Base-by-base conservation (phyloP, 2,113 vertebrate species). In the Pan troglodytes region DNA sequence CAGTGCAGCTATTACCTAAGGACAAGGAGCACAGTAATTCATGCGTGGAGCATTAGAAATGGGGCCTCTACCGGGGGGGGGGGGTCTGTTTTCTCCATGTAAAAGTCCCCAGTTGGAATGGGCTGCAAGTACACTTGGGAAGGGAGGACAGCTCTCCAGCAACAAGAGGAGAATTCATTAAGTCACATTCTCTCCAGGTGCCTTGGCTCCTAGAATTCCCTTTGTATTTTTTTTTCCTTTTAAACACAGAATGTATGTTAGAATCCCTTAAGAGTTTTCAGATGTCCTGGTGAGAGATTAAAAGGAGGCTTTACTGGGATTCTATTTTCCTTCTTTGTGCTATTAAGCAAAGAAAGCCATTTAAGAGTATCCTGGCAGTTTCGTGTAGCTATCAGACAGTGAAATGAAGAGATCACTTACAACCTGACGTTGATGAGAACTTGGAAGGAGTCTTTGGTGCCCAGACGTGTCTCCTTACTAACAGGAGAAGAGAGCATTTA, bases 71-170 rank as follows among this genome's bases (percentile, higher is more conserved):
- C 96, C 94, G 40, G 40, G 40, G 92, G 80, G 92, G 80, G 84
- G 86, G 88, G 96, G 95, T 79, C 75, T 67, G 32, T 93, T 87
- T 95, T 88, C 97, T 97, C 90, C 43, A 70, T 81, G 25, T 94
- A 94, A 95, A 97, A 93, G 97, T 95, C 90, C 88, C 98, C 94
- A 95, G 97, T 84, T 93, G 95, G 98, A 97, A 98, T 91, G 88
- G 93, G 67, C 78, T 17, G 2, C 40, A 11, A 78, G 67, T 57
- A 3, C 67, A 64, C 94, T 10, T 40, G 38, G 94, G 89, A 93
- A 73, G 86, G 67, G 64, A 61, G 82, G 93, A 93, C 35, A 16
- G 79, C 92, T 83, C 85, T 61, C 57, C 92, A 52, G 50, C 95
- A 96, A 87, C 85, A 87, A 85, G 93, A 92, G 95, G 67, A 81